phyloP scores from a whole-genome alignment of 2,888 invertebrate genomes.

The Ctena decussata region DNA sequence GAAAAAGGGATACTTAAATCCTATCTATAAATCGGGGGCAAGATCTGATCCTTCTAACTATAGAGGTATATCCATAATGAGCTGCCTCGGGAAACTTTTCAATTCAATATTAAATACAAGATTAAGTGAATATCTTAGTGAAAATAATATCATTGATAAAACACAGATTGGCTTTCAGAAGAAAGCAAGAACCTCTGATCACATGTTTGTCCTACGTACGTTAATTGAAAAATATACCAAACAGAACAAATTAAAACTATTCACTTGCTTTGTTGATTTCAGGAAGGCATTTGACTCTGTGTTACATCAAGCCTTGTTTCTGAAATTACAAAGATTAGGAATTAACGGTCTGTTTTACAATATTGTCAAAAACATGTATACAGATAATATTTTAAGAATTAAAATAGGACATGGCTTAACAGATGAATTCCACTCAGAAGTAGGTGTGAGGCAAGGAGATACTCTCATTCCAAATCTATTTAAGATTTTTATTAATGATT shows the following conservation, averaged over 20 bases:
- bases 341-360: background rate
- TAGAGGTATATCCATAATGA: background rate
- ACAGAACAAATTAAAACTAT: background rate
- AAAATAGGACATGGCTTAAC: background rate
- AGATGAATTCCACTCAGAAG: background rate
- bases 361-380: background rate
- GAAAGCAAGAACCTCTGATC: background rate
- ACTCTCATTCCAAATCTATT: background rate
- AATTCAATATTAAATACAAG: background rate
- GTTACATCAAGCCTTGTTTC: background rate
- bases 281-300: background rate
- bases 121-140: background rate
- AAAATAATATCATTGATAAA: background rate
- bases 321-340: background rate
- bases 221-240: background rate
- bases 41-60: background rate
- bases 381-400: background rate
- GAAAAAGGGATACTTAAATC: background rate
- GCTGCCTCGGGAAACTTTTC: background rate
- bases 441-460: background rate
- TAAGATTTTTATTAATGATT: background rate
- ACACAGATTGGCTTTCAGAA: background rate
- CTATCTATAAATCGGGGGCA: background rate
- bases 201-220: background rate
- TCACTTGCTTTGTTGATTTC: background rate